Percentiles rank a stretch among this genome's conserved stretches.
These are phyloP conservation scores for Synanceia verrucosa DNA, from an alignment of 2,797 vertebrate species.

Conservation along the genomic window DNA sequence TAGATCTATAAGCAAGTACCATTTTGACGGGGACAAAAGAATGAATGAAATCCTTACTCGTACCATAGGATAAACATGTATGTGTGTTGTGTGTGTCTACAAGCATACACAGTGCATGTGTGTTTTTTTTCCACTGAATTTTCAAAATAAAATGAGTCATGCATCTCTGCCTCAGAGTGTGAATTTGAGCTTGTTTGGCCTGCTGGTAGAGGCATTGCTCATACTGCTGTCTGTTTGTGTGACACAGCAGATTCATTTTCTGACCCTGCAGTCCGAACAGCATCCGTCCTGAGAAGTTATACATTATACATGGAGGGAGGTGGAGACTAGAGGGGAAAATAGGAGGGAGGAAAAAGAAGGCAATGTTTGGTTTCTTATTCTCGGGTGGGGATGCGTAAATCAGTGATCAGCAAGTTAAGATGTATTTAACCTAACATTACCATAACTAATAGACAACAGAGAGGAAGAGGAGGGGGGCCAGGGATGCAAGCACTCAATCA, in stretches of 20 bases:
- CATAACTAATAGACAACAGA: constrained; percentile 62
- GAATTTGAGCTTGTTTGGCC: constrained; percentile 15
- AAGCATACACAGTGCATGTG: neutral
- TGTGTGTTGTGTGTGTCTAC: neutral
- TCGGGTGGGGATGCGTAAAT: constrained; percentile 42
- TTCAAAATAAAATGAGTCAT: constrained; percentile 3
- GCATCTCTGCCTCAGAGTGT: neutral
- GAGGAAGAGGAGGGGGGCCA: constrained; percentile 12
- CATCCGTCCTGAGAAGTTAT: constrained; percentile 28
- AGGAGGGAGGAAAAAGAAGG: neutral
- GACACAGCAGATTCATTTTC: constrained; percentile 53
- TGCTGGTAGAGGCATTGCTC: constrained; percentile 25
- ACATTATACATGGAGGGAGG: neutral
- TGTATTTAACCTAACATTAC: constrained; percentile 66
- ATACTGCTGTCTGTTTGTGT: constrained; percentile 27
- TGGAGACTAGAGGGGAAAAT: neutral
- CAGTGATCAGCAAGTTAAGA: constrained; percentile 61
- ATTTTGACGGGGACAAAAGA: neutral
- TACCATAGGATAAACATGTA: neutral
- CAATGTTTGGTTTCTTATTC: too few species aligned
- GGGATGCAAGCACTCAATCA: constrained; percentile 53
- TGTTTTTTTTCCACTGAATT: neutral
- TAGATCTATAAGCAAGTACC: neutral
- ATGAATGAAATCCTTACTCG: neutral
- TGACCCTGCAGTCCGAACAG: constrained; percentile 36